phyloP scores from a whole-genome alignment of 2,113 vertebrate species.

The Ptyas mucosa region DNA sequence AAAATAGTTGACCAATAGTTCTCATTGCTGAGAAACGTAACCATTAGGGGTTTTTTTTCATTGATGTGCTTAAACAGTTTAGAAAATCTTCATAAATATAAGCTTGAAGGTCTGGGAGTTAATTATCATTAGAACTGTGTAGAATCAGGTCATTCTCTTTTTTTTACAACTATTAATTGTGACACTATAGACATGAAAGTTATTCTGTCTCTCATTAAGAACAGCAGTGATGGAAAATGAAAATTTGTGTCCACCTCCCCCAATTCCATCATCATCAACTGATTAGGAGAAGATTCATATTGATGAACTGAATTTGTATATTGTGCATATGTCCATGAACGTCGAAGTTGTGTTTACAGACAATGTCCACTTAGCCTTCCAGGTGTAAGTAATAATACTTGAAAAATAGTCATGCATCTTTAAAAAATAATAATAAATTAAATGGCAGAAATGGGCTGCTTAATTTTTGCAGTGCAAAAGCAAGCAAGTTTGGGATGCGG shows the following conservation, averaged over 20 bases:
- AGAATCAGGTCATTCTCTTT: neutral
- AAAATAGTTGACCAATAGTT: slow-evolving; percentile 35
- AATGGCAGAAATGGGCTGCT: neutral
- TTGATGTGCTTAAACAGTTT: neutral
- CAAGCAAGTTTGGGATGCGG: neutral
- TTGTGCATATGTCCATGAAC: neutral
- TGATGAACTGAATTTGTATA: neutral
- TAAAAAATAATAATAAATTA: neutral
- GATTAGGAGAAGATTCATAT: neutral
- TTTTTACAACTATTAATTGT: neutral
- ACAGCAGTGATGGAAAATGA: neutral
- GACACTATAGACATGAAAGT: neutral
- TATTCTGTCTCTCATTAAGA: neutral
- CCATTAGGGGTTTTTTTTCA: slow-evolving; percentile 19
- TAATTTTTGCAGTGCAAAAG: slow-evolving; percentile 5
- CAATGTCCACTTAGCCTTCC: slow-evolving; percentile 48
- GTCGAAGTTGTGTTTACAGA: slow-evolving; percentile 57
- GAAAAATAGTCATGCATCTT: slow-evolving; percentile 33
- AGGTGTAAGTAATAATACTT: slow-evolving; percentile 45
- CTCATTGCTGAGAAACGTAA: slow-evolving; percentile 50
- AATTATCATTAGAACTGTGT: too few relatives aligned
- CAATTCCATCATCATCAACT: neutral
- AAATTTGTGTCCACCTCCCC: neutral
- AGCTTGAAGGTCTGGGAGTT: neutral
- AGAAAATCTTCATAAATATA: neutral